Percentiles rank a stretch among this genome's conserved stretches.
Evolutionary conservation across 2,888 invertebrate species (phyloP).

Genomic region (Microchrysa polita): DNA sequence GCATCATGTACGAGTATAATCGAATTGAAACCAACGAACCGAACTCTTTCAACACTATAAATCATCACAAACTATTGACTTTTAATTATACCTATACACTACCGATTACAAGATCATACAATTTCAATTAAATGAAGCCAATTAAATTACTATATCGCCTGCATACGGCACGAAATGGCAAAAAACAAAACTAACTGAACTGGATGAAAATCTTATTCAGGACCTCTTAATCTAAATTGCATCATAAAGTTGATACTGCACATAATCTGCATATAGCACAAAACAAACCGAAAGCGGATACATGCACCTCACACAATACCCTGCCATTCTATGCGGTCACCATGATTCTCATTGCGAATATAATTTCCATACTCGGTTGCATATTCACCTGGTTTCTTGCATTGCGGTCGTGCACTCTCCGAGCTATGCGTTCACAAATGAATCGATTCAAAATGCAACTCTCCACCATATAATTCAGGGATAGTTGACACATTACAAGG

Average conservation of each 20-base stretch:
- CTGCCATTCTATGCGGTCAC: constrained; percentile 14
- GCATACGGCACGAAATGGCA: not conserved
- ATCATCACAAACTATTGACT: no score
- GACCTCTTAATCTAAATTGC: constrained; percentile 30
- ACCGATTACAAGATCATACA: not conserved
- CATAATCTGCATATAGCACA: constrained; percentile 19
- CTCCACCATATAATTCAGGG: constrained; percentile 30
- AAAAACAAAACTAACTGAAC: not conserved
- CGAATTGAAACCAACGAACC: no score
- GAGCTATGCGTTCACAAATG: constrained; percentile 35
- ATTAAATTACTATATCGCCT: not conserved
- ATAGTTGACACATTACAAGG: constrained; percentile 38
- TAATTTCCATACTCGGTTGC: constrained; percentile 29
- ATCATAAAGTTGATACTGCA: constrained; percentile 21
- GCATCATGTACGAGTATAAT: no score
- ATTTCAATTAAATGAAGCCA: not conserved
- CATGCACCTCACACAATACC: not conserved
- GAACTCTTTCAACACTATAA: no score
- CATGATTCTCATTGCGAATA: not conserved
- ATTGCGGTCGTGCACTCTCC: not conserved
- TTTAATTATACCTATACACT: no score
- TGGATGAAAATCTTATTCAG: constrained; percentile 5
- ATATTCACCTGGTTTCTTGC: constrained; percentile 27
- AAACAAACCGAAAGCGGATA: not conserved
- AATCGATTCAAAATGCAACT: constrained; percentile 26